Conservation (phyloP, 2,113 vertebrate species). For the Alectura lathami region DNA sequence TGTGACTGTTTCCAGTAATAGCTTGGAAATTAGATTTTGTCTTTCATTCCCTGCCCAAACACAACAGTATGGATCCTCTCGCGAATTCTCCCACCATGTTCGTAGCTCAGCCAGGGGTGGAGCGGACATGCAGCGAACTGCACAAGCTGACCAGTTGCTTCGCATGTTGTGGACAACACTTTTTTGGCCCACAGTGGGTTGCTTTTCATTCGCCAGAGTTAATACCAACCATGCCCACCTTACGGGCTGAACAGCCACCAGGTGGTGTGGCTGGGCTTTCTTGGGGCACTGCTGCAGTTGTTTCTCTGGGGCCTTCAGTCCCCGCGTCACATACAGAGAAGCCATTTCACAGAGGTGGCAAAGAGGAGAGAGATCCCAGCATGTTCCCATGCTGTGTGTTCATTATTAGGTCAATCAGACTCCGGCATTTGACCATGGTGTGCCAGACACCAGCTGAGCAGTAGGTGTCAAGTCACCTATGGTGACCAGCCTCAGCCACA, state of each 20-base stretch:
- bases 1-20: neutral
- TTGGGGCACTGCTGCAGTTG: rapidly evolving
- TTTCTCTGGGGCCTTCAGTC: neutral
- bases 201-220: neutral
- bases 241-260: neutral
- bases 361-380: neutral
- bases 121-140: neutral
- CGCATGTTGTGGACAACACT: rapidly evolving
- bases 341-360: neutral
- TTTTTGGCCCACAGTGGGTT: neutral
- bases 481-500: neutral
- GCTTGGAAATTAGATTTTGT: neutral
- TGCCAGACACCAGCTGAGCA: neutral
- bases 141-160: neutral
- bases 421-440: neutral
- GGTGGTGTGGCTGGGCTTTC: neutral
- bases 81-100: neutral
- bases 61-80: neutral
- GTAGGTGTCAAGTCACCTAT: neutral
- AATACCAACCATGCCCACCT: neutral
- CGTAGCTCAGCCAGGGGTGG: rapidly evolving
- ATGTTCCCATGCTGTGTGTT: neutral
- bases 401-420: neutral
- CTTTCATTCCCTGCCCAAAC: neutral
- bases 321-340: neutral